A percentile compares a stretch with the other conserved stretches of the same genome.
These are phyloP conservation scores for Oreochromis mossambicus DNA, from an alignment of 2,797 vertebrate species.

Conservation along the genomic window DNA sequence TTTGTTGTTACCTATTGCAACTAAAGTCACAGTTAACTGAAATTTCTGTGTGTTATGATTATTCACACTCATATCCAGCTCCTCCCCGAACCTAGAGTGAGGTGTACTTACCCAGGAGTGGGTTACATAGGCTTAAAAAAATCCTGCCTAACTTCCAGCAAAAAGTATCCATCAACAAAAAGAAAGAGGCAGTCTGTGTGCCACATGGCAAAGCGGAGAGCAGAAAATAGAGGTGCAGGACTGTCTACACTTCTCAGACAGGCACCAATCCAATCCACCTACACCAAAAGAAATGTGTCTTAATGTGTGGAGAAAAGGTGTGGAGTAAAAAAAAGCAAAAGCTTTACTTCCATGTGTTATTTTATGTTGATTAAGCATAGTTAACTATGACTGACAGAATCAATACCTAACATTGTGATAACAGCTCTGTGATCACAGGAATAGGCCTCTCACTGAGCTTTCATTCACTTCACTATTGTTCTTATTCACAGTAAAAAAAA, in stretches of 20 bases:
- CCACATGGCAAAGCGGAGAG: not conserved
- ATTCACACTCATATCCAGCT: not conserved
- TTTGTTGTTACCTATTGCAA: not conserved
- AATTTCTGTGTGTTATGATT: not conserved
- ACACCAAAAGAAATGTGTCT: not conserved
- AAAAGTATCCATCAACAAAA: not conserved
- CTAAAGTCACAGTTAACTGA: not conserved
- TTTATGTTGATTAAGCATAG: constrained; percentile 14
- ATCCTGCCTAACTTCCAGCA: not conserved
- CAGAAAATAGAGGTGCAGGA: not conserved
- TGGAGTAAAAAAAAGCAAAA: not conserved
- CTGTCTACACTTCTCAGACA: not conserved
- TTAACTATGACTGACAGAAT: constrained; percentile 11
- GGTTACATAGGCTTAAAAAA: not conserved
- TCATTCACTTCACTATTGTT: constrained; percentile 6
- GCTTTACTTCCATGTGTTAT: not conserved
- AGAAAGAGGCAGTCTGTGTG: not conserved
- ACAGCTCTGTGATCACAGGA: constrained; percentile 1
- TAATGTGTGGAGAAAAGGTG: not conserved
- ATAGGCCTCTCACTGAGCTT: not conserved
- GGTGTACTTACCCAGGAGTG: not conserved
- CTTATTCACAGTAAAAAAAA: constrained; percentile 1
- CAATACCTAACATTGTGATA: constrained; percentile 10
- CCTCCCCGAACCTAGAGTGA: not conserved
- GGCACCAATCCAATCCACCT: not conserved